Percentiles rank a stretch among this genome's conserved stretches.
phyloP scores from a whole-genome alignment of 2,113 vertebrate species.

The Arizona elegans region DNA sequence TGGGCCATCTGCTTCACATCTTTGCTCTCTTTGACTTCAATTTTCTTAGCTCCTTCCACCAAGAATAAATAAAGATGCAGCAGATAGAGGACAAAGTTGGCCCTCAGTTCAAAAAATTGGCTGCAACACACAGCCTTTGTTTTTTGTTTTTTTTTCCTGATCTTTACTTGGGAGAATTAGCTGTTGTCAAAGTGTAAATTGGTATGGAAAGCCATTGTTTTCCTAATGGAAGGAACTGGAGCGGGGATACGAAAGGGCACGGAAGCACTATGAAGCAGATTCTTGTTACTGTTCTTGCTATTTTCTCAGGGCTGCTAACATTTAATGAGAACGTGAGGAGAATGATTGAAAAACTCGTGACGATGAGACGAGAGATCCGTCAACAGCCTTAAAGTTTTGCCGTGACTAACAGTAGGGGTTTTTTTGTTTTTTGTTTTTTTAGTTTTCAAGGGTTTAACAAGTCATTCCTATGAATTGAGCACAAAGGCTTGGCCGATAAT shows the following conservation, averaged over 20 bases:
- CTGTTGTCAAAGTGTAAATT: not conserved
- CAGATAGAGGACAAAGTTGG: not conserved
- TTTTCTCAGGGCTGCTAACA: not conserved
- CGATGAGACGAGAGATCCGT: not conserved
- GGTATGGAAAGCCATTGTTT: not conserved
- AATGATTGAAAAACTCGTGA: not conserved
- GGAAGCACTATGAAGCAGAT: not conserved
- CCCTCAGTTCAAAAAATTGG: not conserved
- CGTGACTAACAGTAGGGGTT: not conserved
- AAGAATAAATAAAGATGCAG: not conserved
- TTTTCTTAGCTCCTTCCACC: not conserved
- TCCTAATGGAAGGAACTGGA: not conserved
- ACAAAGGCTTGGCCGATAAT: not conserved
- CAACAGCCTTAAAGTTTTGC: not conserved
- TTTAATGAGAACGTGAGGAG: not conserved
- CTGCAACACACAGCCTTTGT: not conserved
- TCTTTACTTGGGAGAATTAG: not conserved
- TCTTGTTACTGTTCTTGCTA: not conserved
- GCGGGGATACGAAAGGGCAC: not conserved
- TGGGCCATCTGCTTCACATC: not conserved
- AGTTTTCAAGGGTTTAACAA: not conserved
- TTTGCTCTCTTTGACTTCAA: not conserved
- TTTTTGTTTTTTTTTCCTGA: not conserved
- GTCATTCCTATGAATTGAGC: not conserved
- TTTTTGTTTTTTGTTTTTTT: not conserved